Evolutionary conservation across 1,140 invertebrate species (phyloP).

Genomic region (Brachionus rubens): DNA sequence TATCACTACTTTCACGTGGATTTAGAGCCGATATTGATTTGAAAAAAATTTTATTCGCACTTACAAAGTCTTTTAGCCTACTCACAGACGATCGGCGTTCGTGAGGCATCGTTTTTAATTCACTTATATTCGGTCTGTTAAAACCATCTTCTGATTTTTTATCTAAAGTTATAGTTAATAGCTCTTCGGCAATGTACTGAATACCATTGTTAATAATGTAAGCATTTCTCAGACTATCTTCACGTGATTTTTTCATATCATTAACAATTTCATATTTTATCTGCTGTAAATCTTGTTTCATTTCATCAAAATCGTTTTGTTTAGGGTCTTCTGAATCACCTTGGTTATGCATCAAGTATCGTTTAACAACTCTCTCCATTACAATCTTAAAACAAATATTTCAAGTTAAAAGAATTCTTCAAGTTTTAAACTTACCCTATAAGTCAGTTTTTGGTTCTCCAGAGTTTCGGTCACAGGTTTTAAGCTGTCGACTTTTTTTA

Average conservation of each 20-base stretch:
- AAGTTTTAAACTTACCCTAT: neutral
- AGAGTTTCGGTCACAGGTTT: neutral
- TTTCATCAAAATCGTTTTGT: slow-evolving; percentile 47
- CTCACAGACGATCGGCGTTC: neutral
- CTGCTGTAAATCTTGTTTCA: slow-evolving; percentile 41
- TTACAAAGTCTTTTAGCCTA: slow-evolving; percentile 17
- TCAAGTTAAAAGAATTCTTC: neutral
- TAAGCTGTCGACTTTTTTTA: neutral
- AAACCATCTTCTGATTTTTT: neutral
- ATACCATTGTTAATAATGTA: slow-evolving; percentile 28
- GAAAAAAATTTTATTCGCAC: neutral
- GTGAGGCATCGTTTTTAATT: neutral
- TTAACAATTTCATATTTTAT: slow-evolving; percentile 34
- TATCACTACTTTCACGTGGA: neutral
- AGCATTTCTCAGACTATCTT: neutral
- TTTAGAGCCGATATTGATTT: neutral
- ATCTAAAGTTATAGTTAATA: neutral
- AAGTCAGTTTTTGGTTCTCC: slow-evolving; percentile 31
- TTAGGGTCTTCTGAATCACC: slow-evolving; percentile 23
- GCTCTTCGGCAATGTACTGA: slow-evolving; percentile 4
- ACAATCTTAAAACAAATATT: slow-evolving; percentile 22
- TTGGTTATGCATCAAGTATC: slow-evolving; percentile 42
- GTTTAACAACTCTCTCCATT: slow-evolving; percentile 39
- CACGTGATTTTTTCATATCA: slow-evolving; percentile 17
- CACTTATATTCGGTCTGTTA: neutral